These are phyloP conservation scores for Meandrina meandrites DNA, from an alignment of 92 coral and sea anemone species.

Conservation along the genomic window DNA sequence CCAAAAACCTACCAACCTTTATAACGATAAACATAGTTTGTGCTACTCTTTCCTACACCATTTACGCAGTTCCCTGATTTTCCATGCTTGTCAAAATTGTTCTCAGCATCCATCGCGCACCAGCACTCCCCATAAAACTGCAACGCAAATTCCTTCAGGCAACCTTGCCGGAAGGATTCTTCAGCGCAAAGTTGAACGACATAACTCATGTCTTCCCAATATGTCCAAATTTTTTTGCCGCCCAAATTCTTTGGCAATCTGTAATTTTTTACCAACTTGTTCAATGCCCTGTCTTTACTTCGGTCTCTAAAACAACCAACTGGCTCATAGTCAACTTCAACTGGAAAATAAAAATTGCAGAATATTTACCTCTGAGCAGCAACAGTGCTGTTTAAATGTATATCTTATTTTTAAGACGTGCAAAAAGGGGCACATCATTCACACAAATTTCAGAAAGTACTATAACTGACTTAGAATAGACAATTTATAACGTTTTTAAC, in stretches of 20 bases:
- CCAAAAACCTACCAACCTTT: constrained; percentile 1
- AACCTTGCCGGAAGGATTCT: constrained; percentile 14
- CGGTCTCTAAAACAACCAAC: constrained; percentile 32
- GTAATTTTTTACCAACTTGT: constrained; percentile 7
- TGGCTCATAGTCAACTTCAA: constrained; percentile 35
- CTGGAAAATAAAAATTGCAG: not conserved
- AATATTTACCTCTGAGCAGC: not conserved
- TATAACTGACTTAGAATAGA: too few species aligned
- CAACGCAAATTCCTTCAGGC: not conserved
- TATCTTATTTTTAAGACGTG: too few species aligned
- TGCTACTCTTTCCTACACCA: constrained; percentile 22
- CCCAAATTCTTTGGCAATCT: not conserved
- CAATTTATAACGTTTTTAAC: too few species aligned
- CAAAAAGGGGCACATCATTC: too few species aligned
- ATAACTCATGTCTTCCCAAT: constrained; percentile 2
- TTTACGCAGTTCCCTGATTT: constrained; percentile 20
- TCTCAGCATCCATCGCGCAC: not conserved
- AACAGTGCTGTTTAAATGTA: not conserved
- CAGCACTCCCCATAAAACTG: constrained; percentile 32
- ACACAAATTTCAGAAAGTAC: too few species aligned
- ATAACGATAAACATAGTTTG: constrained; percentile 30
- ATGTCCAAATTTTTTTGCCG: not conserved
- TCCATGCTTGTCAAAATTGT: not conserved
- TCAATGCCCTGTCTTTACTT: not conserved
- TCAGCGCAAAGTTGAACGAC: constrained; percentile 40